Base-by-base conservation (phyloP, 2,888 invertebrate genomes). In the Xanthia togata region DNA sequence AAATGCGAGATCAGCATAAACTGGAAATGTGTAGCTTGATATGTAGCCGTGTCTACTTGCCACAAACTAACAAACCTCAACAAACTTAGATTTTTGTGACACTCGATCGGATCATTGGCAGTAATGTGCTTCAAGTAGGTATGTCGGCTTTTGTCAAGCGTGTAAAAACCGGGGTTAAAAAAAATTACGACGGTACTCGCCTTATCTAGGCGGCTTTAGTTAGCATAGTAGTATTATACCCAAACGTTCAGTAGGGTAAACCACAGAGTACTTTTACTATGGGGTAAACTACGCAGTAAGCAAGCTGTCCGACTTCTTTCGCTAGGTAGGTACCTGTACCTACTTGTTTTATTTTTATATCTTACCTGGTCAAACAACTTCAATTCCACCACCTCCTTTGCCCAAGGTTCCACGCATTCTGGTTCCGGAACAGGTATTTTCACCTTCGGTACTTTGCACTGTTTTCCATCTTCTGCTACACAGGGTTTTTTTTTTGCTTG, bases 301-400 rank as follows among this genome's bases (percentile, higher is more conserved):
- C 26, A 23, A 72, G 41, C 41, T 38, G 23, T 12, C n/a, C 1
- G 5, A 31, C 31, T 12, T 20, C n/a, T 44, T 73, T 72, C n/a
- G 23, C 23, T 41, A 41, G 41, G 41, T 35, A 57, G 9, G 64
- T 44, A 41, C 14, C 9, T 11, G 9, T 31, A 5, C 60, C 63
- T 44, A 44, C 17, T 8, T 50, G 6, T 75, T 9, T 20, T 26
- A 23, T 14, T n/a, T 26, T 23, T 11, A 31, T 62, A 44, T 79
- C 91, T 90, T 85, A 93, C 93, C 87, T 83, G 60, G 74, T 89
- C 84, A 75, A 73, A 93, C 88, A 57, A 57, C 4, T 91, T 88
- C 81, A 89, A 82, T 3, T 69, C 53, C 8, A 38, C 41, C 9
- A 38, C 5, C 0, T 0, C 5, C 2, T 5, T 4, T 14, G 14